Conservation (phyloP, 2,888 invertebrate genomes). For the Meandrusa payeni region DNA sequence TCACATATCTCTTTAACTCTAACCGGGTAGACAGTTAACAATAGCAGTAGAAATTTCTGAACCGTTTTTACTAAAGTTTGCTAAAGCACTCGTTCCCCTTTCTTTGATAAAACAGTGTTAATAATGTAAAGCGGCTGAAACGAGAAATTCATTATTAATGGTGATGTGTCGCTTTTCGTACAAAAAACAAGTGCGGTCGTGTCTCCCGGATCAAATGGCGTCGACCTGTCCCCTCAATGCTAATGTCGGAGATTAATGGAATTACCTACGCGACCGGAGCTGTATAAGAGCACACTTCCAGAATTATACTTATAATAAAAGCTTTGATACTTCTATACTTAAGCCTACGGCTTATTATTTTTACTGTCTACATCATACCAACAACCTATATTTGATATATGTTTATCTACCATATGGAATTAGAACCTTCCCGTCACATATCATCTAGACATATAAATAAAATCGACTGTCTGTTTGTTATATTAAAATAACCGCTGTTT, state of each 20-base stretch:
- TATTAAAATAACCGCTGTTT: too few relatives aligned
- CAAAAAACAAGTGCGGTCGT: slow-evolving; percentile 44
- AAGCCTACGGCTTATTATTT: slow-evolving; percentile 2
- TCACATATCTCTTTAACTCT: too few relatives aligned
- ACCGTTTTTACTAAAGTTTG: slow-evolving; percentile 13
- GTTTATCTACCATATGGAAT: too few relatives aligned
- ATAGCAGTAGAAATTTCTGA: too few relatives aligned
- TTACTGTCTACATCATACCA: too few relatives aligned
- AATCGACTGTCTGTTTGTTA: too few relatives aligned
- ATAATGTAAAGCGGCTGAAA: slow-evolving; percentile 24
- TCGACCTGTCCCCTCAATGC: slow-evolving; percentile 58
- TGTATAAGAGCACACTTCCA: slow-evolving; percentile 37
- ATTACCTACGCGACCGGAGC: slow-evolving; percentile 49
- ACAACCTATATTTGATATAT: too few relatives aligned
- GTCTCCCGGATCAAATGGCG: slow-evolving; percentile 56
- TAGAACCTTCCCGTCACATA: too few relatives aligned
- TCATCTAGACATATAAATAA: too few relatives aligned
- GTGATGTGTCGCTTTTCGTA: slow-evolving; percentile 53
- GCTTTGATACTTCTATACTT: slow-evolving; percentile 34
- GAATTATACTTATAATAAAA: slow-evolving; percentile 50
- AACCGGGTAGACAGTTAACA: too few relatives aligned
- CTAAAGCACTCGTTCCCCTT: slow-evolving; percentile 2
- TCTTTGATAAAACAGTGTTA: slow-evolving; percentile 24
- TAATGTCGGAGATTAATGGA: slow-evolving; percentile 69
- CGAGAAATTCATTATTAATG: slow-evolving; percentile 48